Percentiles rank a stretch among this genome's conserved stretches.
These are phyloP conservation scores for Agrotis clavis DNA, from an alignment of 2,888 invertebrate species.

Conservation along the genomic window DNA sequence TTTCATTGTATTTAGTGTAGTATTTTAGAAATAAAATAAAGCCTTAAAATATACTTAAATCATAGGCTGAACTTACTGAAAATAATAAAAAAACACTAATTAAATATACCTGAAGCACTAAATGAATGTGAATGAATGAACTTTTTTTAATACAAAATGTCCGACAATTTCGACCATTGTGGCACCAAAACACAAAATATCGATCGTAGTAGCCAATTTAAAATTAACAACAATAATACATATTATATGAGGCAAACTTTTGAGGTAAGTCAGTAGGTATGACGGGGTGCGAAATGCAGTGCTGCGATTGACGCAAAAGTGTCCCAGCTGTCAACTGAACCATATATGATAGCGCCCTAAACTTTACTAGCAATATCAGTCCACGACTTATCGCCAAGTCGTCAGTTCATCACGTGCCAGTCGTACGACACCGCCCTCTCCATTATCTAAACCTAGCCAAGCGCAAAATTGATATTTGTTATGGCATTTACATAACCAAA, in stretches of 20 bases:
- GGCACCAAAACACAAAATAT: background rate
- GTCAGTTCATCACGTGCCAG: constrained; percentile 38
- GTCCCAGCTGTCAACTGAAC: constrained; percentile 34
- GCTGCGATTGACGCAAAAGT: constrained; percentile 13
- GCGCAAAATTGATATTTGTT: constrained; percentile 84
- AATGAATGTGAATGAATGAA: no score
- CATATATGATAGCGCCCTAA: constrained; percentile 56
- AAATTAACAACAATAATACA: constrained; percentile 16
- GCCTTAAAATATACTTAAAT: background rate
- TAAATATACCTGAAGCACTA: constrained; percentile 10
- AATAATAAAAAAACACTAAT: background rate
- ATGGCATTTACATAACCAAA: constrained; percentile 70
- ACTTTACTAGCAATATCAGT: constrained; percentile 44
- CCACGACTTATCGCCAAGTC: constrained; percentile 51
- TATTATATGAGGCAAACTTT: constrained; percentile 19
- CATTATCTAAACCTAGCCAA: constrained; percentile 74
- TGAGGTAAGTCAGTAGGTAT: constrained; percentile 12
- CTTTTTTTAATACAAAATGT: constrained; percentile 5
- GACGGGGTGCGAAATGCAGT: constrained; percentile 2
- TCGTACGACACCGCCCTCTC: constrained; percentile 49
- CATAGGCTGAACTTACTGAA: no score
- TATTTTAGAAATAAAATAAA: background rate
- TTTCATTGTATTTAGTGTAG: background rate
- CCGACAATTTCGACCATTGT: background rate
- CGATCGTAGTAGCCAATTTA: background rate